phyloP scores from a whole-genome alignment of 2,888 invertebrate genomes.

The Oxystoma pomonae region DNA sequence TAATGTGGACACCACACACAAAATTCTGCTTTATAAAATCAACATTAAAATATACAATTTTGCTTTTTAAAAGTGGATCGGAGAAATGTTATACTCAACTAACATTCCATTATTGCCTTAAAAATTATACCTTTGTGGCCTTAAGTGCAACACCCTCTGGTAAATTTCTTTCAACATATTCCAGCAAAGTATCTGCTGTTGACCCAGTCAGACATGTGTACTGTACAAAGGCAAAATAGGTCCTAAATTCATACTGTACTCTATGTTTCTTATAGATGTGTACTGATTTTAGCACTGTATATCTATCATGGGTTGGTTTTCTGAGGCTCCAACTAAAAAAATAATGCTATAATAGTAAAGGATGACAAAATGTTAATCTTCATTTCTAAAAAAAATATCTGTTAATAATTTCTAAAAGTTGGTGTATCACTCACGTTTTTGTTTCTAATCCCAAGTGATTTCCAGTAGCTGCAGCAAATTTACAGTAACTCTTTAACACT shows the following conservation, averaged over 20 bases:
- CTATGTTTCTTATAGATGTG: constrained; percentile 90
- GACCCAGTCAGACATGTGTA: constrained; percentile 87
- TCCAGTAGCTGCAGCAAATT: constrained; percentile 79
- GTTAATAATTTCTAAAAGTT: no score
- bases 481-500: constrained; percentile 83
- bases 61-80: no score
- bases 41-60: no score
- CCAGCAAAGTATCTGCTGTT: constrained; percentile 91
- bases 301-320: constrained; percentile 70
- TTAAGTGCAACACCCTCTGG: constrained; percentile 97
- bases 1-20: no score
- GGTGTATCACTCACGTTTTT: no score
- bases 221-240: constrained; percentile 82
- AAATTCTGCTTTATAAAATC: no score
- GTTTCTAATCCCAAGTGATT: constrained; percentile 74
- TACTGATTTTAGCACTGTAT: constrained; percentile 80
- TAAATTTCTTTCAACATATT: constrained; percentile 93
- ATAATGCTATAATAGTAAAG: no score
- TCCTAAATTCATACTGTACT: constrained; percentile 93
- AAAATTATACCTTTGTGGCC: constrained; percentile 78
- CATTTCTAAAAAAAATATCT: no score
- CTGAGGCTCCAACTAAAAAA: constrained; percentile 66
- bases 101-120: no score
- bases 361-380: background rate
- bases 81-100: no score